Evolutionary conservation across 2,797 vertebrate genomes (phyloP).

Genomic region (Intellagama lesueurii): DNA sequence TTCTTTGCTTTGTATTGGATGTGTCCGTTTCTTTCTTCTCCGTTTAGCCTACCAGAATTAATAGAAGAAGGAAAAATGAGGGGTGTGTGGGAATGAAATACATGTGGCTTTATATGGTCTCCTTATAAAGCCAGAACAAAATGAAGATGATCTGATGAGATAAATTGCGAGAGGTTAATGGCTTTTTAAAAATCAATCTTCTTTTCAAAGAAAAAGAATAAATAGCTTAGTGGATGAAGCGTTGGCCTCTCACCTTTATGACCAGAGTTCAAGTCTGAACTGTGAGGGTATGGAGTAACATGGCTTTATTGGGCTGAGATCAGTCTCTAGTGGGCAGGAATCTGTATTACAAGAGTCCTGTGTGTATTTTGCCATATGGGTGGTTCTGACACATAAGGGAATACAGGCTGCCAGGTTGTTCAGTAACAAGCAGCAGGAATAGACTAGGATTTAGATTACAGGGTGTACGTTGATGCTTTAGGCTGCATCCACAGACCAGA

Average conservation of each 20-base stretch:
- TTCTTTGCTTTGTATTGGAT: slow-evolving; percentile 57
- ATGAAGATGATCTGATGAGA: slow-evolving; percentile 83
- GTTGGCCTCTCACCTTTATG: slow-evolving; percentile 79
- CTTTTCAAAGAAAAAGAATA: slow-evolving; percentile 82
- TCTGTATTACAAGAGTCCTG: slow-evolving; percentile 76
- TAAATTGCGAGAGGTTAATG: slow-evolving; percentile 83
- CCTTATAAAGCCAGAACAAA: slow-evolving; percentile 77
- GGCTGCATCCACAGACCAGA: fast-evolving
- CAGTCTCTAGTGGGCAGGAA: slow-evolving; percentile 83
- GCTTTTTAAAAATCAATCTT: slow-evolving; percentile 85
- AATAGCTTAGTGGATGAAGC: slow-evolving; percentile 81
- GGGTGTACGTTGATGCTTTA: neutral
- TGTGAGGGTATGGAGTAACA: slow-evolving; percentile 61
- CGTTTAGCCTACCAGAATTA: slow-evolving; percentile 69
- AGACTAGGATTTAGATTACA: slow-evolving; percentile 29
- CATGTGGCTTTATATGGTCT: slow-evolving; percentile 67
- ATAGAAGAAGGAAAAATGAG: slow-evolving; percentile 68
- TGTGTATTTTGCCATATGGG: slow-evolving; percentile 59
- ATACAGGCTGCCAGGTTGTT: slow-evolving; percentile 8
- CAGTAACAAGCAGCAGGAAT: slow-evolving; percentile 24
- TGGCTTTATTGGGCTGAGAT: slow-evolving; percentile 76
- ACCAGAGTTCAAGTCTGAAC: slow-evolving; percentile 80
- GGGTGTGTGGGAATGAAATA: neutral
- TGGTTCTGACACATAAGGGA: slow-evolving; percentile 14
- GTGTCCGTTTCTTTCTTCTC: slow-evolving; percentile 42